A percentile compares a stretch with the other conserved stretches of the same genome.
These are phyloP conservation scores for Glyptemys insculpta DNA, from an alignment of 2,797 vertebrate genomes.

Conservation along the genomic window DNA sequence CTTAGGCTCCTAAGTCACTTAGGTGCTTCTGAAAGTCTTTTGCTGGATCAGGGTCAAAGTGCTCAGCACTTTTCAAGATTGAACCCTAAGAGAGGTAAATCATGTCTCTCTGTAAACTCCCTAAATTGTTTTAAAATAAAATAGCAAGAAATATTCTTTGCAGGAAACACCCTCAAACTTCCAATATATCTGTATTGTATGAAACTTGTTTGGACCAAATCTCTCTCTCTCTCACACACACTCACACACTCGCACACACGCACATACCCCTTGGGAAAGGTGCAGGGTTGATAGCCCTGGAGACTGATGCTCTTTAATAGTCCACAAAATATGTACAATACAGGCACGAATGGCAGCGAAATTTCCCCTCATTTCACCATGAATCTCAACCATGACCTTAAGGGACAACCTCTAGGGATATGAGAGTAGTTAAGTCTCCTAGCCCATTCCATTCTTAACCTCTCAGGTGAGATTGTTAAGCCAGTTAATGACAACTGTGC, in stretches of 20 bases:
- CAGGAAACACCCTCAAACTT: background rate
- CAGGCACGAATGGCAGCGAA: background rate
- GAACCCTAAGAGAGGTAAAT: background rate
- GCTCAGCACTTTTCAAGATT: background rate
- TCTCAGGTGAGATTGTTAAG: background rate
- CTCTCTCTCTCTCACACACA: background rate
- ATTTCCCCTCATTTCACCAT: background rate
- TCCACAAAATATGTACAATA: background rate
- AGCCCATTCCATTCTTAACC: background rate
- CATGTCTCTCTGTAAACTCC: background rate
- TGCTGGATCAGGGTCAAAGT: background rate
- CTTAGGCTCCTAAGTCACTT: background rate
- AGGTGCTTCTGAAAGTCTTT: background rate
- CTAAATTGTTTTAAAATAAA: background rate
- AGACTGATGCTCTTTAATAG: background rate
- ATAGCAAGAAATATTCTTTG: background rate
- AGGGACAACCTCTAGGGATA: background rate
- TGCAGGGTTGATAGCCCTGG: background rate
- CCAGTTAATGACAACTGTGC: background rate
- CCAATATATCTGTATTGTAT: background rate
- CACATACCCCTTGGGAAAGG: background rate
- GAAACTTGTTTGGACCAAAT: background rate
- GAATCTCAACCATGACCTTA: background rate
- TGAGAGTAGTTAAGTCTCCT: background rate
- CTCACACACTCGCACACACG: fast-evolving